phyloP scores from a whole-genome alignment of 2,113 vertebrate genomes.

The Benitochromis conjunctus region DNA sequence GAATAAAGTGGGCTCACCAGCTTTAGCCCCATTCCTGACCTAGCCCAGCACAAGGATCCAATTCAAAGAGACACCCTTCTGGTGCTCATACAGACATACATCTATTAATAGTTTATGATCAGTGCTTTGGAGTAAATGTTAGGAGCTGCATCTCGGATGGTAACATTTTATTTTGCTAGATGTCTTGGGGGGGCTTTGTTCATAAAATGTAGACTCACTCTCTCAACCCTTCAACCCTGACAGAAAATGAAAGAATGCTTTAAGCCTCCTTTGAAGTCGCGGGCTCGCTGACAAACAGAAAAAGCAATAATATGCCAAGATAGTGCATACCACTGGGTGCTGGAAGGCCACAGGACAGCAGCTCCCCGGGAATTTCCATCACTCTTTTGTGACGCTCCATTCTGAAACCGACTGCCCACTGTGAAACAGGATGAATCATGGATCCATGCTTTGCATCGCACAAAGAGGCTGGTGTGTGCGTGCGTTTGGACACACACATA shows the following conservation, averaged over 20 bases:
- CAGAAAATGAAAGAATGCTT: conserved; percentile 53
- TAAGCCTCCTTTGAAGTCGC: conserved; percentile 53
- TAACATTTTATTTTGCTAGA: conserved; percentile 65
- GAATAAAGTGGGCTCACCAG: conserved; percentile 28
- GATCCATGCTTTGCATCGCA: conserved; percentile 19
- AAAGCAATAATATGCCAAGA: conserved; percentile 42
- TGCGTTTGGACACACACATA: neutral
- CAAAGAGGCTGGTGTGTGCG: neutral
- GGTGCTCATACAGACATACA: conserved; percentile 46
- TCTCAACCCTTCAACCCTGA: conserved; percentile 29
- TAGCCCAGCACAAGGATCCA: conserved; percentile 22
- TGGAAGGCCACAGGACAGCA: conserved; percentile 45
- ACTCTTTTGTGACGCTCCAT: conserved; percentile 43
- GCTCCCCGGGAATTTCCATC: conserved; percentile 51
- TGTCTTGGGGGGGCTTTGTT: conserved; percentile 52
- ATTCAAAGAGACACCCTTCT: conserved; percentile 51
- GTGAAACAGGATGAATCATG: conserved; percentile 54
- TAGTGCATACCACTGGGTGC: conserved; percentile 30
- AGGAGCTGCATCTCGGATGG: conserved; percentile 53
- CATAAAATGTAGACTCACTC: conserved; percentile 54
- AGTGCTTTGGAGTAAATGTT: conserved; percentile 71
- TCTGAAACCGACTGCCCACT: conserved; percentile 40
- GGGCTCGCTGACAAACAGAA: conserved; percentile 51
- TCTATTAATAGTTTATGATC: conserved; percentile 74
- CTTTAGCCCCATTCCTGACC: conserved; percentile 21